Conservation (phyloP, 2,797 vertebrate genomes). For the Cossypha niveicapilla region DNA sequence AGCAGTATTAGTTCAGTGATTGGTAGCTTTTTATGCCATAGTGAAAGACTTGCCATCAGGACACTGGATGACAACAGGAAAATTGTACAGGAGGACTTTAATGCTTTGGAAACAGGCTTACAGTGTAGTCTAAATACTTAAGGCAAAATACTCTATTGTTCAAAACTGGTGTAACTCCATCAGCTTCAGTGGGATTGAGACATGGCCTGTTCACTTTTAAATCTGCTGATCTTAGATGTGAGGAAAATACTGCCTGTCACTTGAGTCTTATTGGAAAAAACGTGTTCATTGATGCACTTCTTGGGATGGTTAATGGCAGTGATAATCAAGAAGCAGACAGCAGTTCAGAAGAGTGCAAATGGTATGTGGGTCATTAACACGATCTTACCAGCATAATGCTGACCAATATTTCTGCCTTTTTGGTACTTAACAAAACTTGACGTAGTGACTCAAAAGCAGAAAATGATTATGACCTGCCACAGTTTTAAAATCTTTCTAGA, state of each 20-base stretch:
- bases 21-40: not conserved
- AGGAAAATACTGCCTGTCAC: slow-evolving; percentile 48
- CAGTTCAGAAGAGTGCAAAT: slow-evolving; percentile 52
- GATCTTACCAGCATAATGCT: slow-evolving; percentile 25
- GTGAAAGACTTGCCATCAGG: not conserved
- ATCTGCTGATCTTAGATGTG: slow-evolving; percentile 2
- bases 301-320: slow-evolving; percentile 39
- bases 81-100: not conserved
- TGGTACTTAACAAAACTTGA: slow-evolving; percentile 22
- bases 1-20: not conserved
- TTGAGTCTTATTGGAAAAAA: slow-evolving; percentile 34
- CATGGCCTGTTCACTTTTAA: not conserved
- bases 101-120: not conserved
- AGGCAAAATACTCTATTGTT: not conserved
- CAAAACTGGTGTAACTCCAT: not conserved
- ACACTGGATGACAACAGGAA: not conserved
- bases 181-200: not conserved
- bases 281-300: slow-evolving; percentile 42
- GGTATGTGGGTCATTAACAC: slow-evolving; percentile 49
- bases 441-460: slow-evolving; percentile 50
- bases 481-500: not conserved
- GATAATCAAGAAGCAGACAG: slow-evolving; percentile 59
- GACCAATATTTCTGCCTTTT: slow-evolving; percentile 62
- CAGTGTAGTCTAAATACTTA: not conserved
- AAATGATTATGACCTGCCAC: slow-evolving; percentile 34